Evolutionary conservation across 2,797 vertebrate genomes (phyloP).

Genomic region (Urosaurus nigricauda): DNA sequence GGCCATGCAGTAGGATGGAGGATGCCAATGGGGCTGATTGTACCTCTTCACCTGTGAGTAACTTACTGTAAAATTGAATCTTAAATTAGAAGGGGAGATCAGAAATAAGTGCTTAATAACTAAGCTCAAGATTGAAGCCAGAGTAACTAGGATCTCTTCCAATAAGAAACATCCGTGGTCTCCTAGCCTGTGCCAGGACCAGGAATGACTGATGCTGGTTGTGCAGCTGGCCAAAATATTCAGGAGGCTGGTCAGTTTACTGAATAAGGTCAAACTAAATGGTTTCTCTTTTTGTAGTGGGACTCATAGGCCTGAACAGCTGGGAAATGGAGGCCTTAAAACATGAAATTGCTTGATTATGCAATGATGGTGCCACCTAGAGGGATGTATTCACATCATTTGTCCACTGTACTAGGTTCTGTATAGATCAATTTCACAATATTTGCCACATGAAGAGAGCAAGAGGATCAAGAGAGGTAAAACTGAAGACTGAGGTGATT

Average conservation of each 20-base stretch:
- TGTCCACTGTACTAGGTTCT: background rate
- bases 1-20: background rate
- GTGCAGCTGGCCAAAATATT: slow-evolving; percentile 60
- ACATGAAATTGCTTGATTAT: slow-evolving; percentile 19
- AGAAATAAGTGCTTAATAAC: slow-evolving; percentile 23
- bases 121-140: slow-evolving; percentile 20
- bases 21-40: background rate
- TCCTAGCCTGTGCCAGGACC: slow-evolving; percentile 55
- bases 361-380: slow-evolving; percentile 21
- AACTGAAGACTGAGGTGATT: background rate
- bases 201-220: slow-evolving; percentile 61
- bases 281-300: slow-evolving; percentile 56
- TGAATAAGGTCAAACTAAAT: slow-evolving; percentile 63
- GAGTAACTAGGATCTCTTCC: slow-evolving; percentile 55
- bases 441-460: background rate
- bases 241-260: slow-evolving; percentile 50
- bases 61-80: slow-evolving; percentile 15
- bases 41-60: slow-evolving; percentile 1
- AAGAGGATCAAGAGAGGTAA: background rate
- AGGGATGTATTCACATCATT: slow-evolving; percentile 11
- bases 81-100: slow-evolving; percentile 35
- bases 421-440: slow-evolving; percentile 2
- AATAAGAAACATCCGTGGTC: slow-evolving; percentile 58
- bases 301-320: slow-evolving; percentile 31
- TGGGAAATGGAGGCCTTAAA: slow-evolving; percentile 46